Evolutionary conservation across 30 jellyfish, hydroid and myxozoan genomes (phyloP).

Genomic region (Mastigias papua): DNA sequence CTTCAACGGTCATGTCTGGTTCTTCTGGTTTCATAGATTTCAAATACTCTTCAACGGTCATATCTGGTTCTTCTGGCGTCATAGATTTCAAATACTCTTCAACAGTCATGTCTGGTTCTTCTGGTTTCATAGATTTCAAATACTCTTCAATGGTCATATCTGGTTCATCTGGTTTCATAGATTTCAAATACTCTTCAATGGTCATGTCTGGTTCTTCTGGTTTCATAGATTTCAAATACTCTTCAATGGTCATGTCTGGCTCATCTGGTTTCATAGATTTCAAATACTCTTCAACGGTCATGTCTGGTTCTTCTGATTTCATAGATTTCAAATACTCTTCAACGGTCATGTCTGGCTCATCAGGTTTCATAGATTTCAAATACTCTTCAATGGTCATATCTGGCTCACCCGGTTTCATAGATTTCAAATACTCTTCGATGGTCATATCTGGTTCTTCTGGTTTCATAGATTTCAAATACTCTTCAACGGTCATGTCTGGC

Average conservation of each 20-base stretch:
- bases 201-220: conserved; percentile 2
- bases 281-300: conserved; percentile 28
- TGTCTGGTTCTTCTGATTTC: not conserved
- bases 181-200: conserved; percentile 8
- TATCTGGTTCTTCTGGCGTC: not conserved
- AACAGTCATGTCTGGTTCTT: conserved; percentile 5
- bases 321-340: conserved; percentile 18
- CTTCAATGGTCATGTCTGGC: conserved; percentile 1
- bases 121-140: not conserved
- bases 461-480: conserved; percentile 16
- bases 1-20: not conserved
- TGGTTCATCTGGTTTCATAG: not conserved
- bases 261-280: not conserved
- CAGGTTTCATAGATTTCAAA: conserved; percentile 13
- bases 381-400: conserved; percentile 27
- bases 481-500: conserved; percentile 11
- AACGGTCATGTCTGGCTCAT: conserved; percentile 28
- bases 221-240: conserved; percentile 5
- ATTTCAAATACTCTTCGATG: conserved; percentile 13
- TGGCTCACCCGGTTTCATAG: not conserved
- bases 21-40: not conserved
- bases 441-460: conserved; percentile 14
- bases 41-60: not conserved
- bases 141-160: conserved; percentile 17
- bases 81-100: conserved; percentile 7